Base-by-base conservation (phyloP, 2,797 vertebrate genomes). In the Bradypodion pumilum region DNA sequence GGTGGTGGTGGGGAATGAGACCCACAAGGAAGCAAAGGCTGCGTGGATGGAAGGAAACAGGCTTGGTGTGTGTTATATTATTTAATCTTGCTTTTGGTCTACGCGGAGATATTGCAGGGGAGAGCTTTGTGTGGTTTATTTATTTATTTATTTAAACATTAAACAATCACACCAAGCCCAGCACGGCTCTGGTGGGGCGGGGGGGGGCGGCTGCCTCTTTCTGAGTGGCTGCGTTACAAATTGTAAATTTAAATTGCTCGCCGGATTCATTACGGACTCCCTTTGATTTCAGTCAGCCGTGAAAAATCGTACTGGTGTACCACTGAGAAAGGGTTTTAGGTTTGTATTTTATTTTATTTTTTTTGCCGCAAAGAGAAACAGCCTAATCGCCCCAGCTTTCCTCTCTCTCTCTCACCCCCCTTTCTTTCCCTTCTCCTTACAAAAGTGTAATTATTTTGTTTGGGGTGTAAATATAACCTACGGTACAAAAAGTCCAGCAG, bases 201-300 rank as follows among this genome's bases (percentile, higher is more conserved):
- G 37, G 4, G 37, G 8, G 7, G 9, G 52, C 52, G 52, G 52
- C 6, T 16, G 52, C 15, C 52, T 56, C n/a, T 65, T 95, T 92
- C 94, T 95, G 94, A 95, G 93, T 95, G 95, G 95, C 93, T 94
- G 95, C 95, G 95, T 96, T 96, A 95, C 96, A 97, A 96, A 97
- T 96, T 96, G 95, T 96, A 96, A 96, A 96, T 96, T 97, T 96
- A 96, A 97, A 97, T 97, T 96, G 96, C 95, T 95, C 95, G 93
- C 94, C 94, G 96, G 95, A 96, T 96, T 96, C 96, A 96, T 97
- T 96, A 96, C 95, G 93, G 94, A 95, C 94, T 94, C 95, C 95
- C 96, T 96, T 96, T 96, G 95, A 96, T 96, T 96, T 95, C 96
- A 96, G 95, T 94, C 95, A 97, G 95, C 95, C 96, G 96, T 96